Evolutionary conservation across 2,797 vertebrate genomes (phyloP), one percentile per base, ranked within the genome.

Genomic region (Iguana delicatissima): DNA sequence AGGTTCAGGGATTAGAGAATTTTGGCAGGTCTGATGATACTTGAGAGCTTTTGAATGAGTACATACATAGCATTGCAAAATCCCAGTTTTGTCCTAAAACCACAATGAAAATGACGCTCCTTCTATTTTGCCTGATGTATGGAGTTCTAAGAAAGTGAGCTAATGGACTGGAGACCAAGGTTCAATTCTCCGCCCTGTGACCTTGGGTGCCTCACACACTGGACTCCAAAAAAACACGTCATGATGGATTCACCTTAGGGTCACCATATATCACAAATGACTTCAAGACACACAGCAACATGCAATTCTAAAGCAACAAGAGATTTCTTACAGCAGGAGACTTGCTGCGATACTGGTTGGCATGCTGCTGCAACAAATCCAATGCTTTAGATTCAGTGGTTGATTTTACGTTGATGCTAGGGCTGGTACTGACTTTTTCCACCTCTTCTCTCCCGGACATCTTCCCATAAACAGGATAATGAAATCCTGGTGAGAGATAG

Each of bases 391-490:
- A 97, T 96, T 99, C 98, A 72, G 98, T 95, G 95, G 97, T 96
- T 93, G 98, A 97, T 96, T 99, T 99, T 18, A 97, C 92, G 96
- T 96, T 98, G 94, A 98, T 98, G 93, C 97, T 98, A 0, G 98
- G 98, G 93, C 98, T 98, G 88, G 98, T 98, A 76, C 97, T 98
- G 93, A 98, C 98, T 95, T 98, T 98, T 95, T 99, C 99, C 0
- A 98, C 96, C 94, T 99, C 99, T 95, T 99, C 99, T 97, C 99
- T 98, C 91, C 99, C 99, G 29, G 99, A 98, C 50, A 99, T 98
- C 97, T 99, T 99, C 92, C 99, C 99, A 91, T 99, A 99, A 93
- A 99, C 97, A 91, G 99, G 99, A 96, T 99, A 99, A 97, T 99
- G 99, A 98, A 99, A 99, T 95, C 99, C 99, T 97, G 97, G 97